Evolutionary conservation across 2,888 invertebrate species (phyloP), one percentile per base, ranked within the genome.

Genomic region (Dermolepida albohirtum): DNA sequence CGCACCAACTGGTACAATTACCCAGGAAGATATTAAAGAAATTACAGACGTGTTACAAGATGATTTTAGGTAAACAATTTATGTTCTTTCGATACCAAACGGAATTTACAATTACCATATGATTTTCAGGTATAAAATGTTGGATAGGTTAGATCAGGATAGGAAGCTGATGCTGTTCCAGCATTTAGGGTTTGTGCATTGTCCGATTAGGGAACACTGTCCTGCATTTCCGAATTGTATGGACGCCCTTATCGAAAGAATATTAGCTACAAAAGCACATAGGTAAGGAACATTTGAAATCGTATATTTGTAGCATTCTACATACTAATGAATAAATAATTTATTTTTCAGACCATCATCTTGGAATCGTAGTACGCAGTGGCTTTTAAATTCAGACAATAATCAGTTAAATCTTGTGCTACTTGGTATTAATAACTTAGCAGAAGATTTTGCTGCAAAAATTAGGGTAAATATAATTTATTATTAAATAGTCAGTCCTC

Each of bases 161-260:
- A 87, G 98, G 71, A 95, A 96, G 82, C 86, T 97, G 74, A 94
- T 98, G 90, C 86, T 98, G 70, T 94, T 97, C 78, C 96, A 97
- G 82, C 97, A 97, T 83, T 86, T 97, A 49, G 96, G 97, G 68
- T 98, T 98, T 84, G 93, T 97, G 66, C 96, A 97, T 84, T 95
- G 95, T 82, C 97, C 97, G 11, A 94, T 96, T 82, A 86, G 94
- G 64, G 97, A 97, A 82, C 95, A 97, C 81, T 98, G 98, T 81
- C 96, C 96, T 11, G 94, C 96, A 51, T 93, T 90, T 78, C 89
- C 92, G 55, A 93, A 91, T 80, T 93, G 93, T 78, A 91, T 92
- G 88, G 93, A 93, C 80, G 89, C 90, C 68, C 85, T 92, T 59
- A 90, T 93, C 74, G 91, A 92, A 81, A 86, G 91, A 76, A 87